phyloP scores from a whole-genome alignment of 37 sponge, comb jelly and placozoan genomes.

The Agelas oroides region DNA sequence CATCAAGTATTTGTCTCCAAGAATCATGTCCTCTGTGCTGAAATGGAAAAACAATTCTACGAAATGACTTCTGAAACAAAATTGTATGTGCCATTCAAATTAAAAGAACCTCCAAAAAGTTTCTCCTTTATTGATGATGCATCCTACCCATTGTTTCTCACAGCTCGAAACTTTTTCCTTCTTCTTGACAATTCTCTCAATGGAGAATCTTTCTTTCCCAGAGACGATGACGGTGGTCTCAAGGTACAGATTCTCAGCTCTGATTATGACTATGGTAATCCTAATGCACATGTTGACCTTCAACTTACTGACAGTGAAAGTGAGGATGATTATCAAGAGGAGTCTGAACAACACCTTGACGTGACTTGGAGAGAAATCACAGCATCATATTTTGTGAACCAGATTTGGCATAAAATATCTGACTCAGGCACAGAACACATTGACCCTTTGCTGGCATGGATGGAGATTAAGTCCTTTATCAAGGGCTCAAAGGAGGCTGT shows the following conservation, averaged over 20 bases:
- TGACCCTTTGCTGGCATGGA: constrained; percentile 78
- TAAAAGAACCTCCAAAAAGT: constrained; percentile 8
- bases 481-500: constrained; percentile 83
- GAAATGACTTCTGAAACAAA: constrained; percentile 36
- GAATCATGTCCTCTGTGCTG: constrained; percentile 76
- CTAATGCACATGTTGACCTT: constrained; percentile 38
- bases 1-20: constrained; percentile 90
- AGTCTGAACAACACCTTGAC: background rate
- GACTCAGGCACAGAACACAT: background rate
- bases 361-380: constrained; percentile 46
- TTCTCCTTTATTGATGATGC: constrained; percentile 37
- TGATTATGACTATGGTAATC: constrained; percentile 58
- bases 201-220: constrained; percentile 58
- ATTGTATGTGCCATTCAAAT: constrained; percentile 29
- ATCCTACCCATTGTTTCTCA: constrained; percentile 78
- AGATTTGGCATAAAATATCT: constrained; percentile 56
- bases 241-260: constrained; percentile 49
- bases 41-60: constrained; percentile 73
- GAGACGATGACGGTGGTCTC: constrained; percentile 54
- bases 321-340: constrained; percentile 17
- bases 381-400: constrained; percentile 22
- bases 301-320: constrained; percentile 42
- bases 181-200: constrained; percentile 76
- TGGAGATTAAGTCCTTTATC: constrained; percentile 87
- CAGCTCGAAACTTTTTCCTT: constrained; percentile 75